phyloP scores from a whole-genome alignment of 1,140 invertebrate genomes.

The Scaptomyza montana region DNA sequence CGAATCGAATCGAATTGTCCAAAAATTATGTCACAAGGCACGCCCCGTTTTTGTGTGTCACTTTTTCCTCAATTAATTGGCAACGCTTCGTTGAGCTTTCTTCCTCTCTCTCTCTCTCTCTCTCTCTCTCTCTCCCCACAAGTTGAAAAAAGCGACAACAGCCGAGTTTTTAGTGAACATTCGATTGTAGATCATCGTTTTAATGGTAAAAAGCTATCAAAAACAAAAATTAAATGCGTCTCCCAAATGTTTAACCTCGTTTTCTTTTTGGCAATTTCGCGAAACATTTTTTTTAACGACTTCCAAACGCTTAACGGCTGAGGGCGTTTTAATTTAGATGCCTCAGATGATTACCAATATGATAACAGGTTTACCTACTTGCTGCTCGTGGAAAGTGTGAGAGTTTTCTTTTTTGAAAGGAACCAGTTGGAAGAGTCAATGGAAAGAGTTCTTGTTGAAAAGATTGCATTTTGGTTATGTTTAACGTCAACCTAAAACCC shows the following conservation, averaged over 20 bases:
- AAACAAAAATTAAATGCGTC: constrained; percentile 46
- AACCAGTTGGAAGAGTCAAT: no score
- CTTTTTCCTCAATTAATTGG: constrained; percentile 65
- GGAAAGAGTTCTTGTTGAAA: no score
- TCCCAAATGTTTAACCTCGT: constrained; percentile 31
- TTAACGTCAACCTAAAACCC: no score
- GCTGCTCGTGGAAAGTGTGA: background rate
- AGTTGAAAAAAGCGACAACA: constrained; percentile 6
- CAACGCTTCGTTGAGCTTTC: constrained; percentile 50
- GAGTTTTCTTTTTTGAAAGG: background rate
- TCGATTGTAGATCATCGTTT: constrained; percentile 32
- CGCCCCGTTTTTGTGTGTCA: constrained; percentile 18
- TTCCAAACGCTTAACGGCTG: constrained; percentile 29
- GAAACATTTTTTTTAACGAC: constrained; percentile 34
- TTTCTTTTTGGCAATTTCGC: constrained; percentile 26
- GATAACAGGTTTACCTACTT: constrained; percentile 14
- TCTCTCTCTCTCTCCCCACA: background rate
- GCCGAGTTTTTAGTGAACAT: constrained; percentile 13
- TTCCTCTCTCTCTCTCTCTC: background rate
- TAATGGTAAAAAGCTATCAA: constrained; percentile 62
- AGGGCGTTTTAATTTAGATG: constrained; percentile 60
- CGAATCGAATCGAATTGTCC: constrained; percentile 30
- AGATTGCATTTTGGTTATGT: no score
- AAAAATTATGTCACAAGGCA: constrained; percentile 67
- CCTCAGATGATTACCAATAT: constrained; percentile 27